Percentiles rank a stretch among this genome's conserved stretches.
phyloP scores from a whole-genome alignment of 2,888 invertebrate species.

The Tortricodes alternella region DNA sequence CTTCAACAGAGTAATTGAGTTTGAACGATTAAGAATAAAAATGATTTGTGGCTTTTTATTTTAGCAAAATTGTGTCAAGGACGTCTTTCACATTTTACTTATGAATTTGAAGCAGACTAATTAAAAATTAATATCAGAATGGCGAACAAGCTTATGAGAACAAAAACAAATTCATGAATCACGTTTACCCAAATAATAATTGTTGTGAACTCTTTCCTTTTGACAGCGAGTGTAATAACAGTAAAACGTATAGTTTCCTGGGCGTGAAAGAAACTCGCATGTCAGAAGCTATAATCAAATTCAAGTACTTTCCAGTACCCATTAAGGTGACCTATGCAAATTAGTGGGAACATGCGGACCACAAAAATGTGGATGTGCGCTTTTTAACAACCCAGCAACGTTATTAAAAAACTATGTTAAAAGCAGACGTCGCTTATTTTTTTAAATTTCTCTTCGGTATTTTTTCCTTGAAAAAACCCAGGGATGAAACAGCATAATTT shows the following conservation, averaged over 20 bases:
- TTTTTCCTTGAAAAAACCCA: not conserved
- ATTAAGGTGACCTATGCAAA: constrained; percentile 32
- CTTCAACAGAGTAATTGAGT: not conserved
- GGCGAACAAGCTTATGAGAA: too few species aligned
- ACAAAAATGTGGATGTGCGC: constrained; percentile 3
- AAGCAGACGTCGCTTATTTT: not conserved
- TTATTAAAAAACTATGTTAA: not conserved
- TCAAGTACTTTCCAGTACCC: constrained; percentile 27
- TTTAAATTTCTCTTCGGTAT: not conserved
- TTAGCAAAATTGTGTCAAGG: too few species aligned
- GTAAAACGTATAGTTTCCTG: constrained; percentile 32
- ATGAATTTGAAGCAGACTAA: not conserved
- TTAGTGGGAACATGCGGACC: constrained; percentile 2
- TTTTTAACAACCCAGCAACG: constrained; percentile 25
- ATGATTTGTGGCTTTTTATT: too few species aligned
- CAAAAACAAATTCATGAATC: too few species aligned
- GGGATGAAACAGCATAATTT: not conserved
- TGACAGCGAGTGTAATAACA: constrained; percentile 31
- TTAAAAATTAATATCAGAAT: too few species aligned
- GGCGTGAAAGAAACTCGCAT: constrained; percentile 25
- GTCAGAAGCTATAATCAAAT: constrained; percentile 28
- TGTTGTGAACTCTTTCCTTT: constrained; percentile 8
- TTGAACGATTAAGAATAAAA: not conserved
- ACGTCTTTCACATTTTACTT: not conserved
- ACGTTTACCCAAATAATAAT: constrained; percentile 14